Percentiles rank a stretch among this genome's conserved stretches.
phyloP scores from a whole-genome alignment of 2,888 invertebrate genomes.

The Teleiodes luculella region DNA sequence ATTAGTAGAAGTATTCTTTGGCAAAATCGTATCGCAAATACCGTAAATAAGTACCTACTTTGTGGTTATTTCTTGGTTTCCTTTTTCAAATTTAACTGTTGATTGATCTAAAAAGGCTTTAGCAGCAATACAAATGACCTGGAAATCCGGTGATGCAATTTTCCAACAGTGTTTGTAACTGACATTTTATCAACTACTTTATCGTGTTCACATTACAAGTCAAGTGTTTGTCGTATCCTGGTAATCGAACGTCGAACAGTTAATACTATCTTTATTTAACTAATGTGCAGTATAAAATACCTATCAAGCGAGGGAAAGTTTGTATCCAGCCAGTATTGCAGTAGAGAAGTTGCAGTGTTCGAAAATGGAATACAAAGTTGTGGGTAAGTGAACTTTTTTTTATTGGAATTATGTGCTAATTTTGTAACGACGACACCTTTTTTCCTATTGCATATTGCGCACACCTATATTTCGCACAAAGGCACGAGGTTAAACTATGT shows the following conservation, averaged over 20 bases:
- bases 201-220: background rate
- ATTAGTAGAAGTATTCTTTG: too few species aligned
- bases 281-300: constrained; percentile 12
- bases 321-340: constrained; percentile 10
- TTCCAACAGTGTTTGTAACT: background rate
- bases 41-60: too few species aligned
- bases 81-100: too few species aligned
- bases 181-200: background rate
- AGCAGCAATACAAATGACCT: too few species aligned
- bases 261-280: constrained; percentile 8
- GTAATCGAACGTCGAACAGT: constrained; percentile 4
- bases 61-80: too few species aligned
- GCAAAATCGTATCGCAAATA: too few species aligned
- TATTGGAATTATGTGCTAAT: too few species aligned
- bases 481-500: too few species aligned
- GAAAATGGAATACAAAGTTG: constrained; percentile 39
- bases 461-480: too few species aligned
- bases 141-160: background rate
- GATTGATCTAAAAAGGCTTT: too few species aligned
- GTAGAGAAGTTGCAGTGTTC: constrained; percentile 10
- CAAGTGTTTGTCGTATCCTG: constrained; percentile 7
- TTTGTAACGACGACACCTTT: too few species aligned
- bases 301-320: constrained; percentile 13
- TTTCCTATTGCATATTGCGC: too few species aligned
- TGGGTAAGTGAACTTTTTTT: constrained; percentile 33